Evolutionary conservation across 2,113 vertebrate genomes (phyloP).

Genomic region (Epinephelus cyanopodus): DNA sequence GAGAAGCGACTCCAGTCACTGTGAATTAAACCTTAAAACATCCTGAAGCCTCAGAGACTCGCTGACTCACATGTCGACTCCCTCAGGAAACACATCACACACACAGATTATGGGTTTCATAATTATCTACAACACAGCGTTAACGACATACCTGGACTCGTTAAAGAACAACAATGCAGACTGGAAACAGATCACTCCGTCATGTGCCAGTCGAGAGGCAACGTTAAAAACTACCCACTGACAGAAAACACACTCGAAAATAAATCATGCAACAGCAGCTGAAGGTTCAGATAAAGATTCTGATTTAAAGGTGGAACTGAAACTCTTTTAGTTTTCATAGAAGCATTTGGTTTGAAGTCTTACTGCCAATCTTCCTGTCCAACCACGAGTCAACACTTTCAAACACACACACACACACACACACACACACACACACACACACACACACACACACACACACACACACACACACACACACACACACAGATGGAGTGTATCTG

Average conservation of each 20-base stretch:
- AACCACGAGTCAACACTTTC: neutral
- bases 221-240: no score
- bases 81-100: no score
- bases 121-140: no score
- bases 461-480: slow-evolving; percentile 14
- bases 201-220: no score
- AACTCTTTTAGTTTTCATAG: neutral
- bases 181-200: neutral
- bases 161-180: neutral
- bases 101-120: no score
- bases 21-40: no score
- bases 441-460: slow-evolving; percentile 33
- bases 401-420: slow-evolving; percentile 24
- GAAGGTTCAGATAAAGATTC: neutral
- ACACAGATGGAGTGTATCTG: slow-evolving; percentile 14
- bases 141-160: no score
- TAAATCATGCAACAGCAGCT: neutral
- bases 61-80: no score
- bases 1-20: no score
- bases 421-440: slow-evolving; percentile 28
- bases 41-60: no score
- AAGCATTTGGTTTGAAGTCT: neutral
- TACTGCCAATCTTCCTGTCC: neutral
- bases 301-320: neutral
- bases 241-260: no score